Conservation (phyloP, 2,797 vertebrate genomes). For the Avahi laniger region DNA sequence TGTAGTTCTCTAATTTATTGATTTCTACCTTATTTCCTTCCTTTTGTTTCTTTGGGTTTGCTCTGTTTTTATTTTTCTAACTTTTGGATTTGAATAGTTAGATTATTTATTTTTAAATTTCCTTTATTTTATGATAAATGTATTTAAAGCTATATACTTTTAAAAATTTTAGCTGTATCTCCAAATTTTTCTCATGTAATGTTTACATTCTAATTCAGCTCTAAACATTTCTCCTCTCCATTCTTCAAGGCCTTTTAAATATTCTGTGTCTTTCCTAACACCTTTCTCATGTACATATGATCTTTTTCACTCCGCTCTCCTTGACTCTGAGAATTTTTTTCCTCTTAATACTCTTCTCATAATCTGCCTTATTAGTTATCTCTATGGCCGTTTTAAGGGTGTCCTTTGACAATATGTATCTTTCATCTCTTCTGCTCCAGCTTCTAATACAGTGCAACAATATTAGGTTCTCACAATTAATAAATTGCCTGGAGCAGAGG, state of each 20-base stretch:
- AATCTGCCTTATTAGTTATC: not conserved
- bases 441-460: not conserved
- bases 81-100: conserved; percentile 17
- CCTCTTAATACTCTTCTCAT: not conserved
- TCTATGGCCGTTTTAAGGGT: not conserved
- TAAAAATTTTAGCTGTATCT: not conserved
- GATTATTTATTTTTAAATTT: conserved; percentile 15
- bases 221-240: conserved; percentile 2
- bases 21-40: not conserved
- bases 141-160: not conserved
- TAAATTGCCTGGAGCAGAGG: not conserved
- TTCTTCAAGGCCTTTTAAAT: not conserved
- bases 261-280: not conserved
- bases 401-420: not conserved
- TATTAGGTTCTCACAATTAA: not conserved
- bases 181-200: not conserved
- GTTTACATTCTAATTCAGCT: not conserved
- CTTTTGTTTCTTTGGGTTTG: conserved; percentile 10
- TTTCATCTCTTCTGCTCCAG: not conserved
- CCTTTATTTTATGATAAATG: conserved; percentile 11
- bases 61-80: not conserved
- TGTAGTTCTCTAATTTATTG: conserved; percentile 9
- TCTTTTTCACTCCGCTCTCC: not conserved
- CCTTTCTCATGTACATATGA: not conserved
- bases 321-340: not conserved